These are phyloP conservation scores for Pterocles burchelli DNA, from an alignment of 2,113 vertebrate genomes.

Conservation along the genomic window DNA sequence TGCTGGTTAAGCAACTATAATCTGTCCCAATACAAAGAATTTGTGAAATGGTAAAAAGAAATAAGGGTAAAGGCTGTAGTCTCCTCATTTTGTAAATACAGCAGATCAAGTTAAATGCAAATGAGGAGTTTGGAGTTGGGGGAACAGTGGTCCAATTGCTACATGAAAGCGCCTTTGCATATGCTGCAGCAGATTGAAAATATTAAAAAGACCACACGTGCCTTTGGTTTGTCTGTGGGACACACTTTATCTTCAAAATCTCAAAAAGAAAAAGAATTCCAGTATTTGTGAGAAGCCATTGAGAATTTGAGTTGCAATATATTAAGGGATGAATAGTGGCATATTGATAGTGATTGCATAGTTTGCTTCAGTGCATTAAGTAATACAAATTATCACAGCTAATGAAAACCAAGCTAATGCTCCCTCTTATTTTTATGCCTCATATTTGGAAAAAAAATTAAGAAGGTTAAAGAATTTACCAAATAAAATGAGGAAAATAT, in stretches of 20 bases:
- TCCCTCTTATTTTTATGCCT: not conserved
- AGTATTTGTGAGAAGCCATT: not conserved
- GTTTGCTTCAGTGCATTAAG: not conserved
- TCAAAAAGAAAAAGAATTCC: not conserved
- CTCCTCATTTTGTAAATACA: not conserved
- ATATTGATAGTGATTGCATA: rapidly evolving
- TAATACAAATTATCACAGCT: not conserved
- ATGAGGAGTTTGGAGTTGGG: not conserved
- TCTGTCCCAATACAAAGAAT: not conserved
- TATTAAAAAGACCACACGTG: not conserved
- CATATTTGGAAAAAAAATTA: not conserved
- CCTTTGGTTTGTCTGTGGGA: not conserved
- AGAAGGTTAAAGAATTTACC: not conserved
- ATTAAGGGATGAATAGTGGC: not conserved
- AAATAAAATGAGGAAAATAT: not conserved
- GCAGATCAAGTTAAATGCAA: not conserved
- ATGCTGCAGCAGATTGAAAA: not conserved
- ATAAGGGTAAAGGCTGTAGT: not conserved
- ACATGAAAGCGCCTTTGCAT: not conserved
- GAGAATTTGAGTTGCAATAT: not conserved
- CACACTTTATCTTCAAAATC: not conserved
- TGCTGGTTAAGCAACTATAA: not conserved
- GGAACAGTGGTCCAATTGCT: not conserved
- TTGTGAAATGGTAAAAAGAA: not conserved
- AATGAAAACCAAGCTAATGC: not conserved